phyloP scores from a whole-genome alignment of 2,113 vertebrate species.

The Laticauda colubrina region DNA sequence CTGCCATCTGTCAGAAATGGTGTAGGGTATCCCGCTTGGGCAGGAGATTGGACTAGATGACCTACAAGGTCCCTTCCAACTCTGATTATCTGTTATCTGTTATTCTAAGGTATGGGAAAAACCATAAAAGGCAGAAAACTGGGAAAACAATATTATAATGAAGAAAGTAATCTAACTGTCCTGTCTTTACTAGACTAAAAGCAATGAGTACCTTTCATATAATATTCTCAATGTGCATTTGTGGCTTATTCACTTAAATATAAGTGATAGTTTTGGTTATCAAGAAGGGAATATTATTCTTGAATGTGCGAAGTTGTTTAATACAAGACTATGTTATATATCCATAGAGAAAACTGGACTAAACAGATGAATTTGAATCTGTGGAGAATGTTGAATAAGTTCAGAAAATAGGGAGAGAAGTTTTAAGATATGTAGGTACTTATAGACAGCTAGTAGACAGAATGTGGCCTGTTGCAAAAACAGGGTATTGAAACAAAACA shows the following conservation, averaged over 20 bases:
- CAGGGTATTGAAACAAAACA: neutral
- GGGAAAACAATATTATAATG: constrained; percentile 11
- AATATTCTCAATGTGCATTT: neutral
- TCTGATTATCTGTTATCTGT: neutral
- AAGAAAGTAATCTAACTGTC: constrained; percentile 30
- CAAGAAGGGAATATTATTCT: neutral
- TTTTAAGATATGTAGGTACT: neutral
- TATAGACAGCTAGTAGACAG: neutral
- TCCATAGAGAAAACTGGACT: neutral
- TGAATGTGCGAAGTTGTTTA: neutral
- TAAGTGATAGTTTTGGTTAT: neutral
- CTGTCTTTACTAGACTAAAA: neutral
- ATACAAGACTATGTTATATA: neutral
- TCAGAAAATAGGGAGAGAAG: neutral
- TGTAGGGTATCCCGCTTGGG: no score
- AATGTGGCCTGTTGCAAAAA: neutral
- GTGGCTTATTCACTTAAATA: neutral
- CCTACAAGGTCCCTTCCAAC: no score
- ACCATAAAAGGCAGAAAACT: neutral
- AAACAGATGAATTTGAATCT: neutral
- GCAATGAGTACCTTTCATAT: neutral
- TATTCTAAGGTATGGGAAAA: neutral
- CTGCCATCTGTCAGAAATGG: no score
- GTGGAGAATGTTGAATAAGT: neutral
- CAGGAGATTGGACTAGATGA: no score